Percentiles rank a stretch among this genome's conserved stretches.
These are phyloP conservation scores for Branchipolynoe longqiensis DNA, from an alignment of 2,888 invertebrate species.

Conservation along the genomic window DNA sequence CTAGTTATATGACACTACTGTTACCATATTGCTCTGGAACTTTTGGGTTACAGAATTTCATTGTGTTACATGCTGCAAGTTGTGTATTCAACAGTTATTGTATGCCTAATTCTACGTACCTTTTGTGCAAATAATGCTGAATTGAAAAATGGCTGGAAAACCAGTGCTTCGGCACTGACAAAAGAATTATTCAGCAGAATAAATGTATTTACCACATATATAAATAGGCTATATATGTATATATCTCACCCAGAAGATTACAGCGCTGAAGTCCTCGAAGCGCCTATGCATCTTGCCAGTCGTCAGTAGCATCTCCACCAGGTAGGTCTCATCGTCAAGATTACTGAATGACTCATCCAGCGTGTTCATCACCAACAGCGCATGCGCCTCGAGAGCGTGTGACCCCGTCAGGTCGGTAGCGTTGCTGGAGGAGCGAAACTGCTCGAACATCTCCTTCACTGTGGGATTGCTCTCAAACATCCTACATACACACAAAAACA, in stretches of 20 bases:
- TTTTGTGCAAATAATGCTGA: too few relatives aligned
- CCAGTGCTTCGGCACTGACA: too few relatives aligned
- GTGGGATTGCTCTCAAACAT: conserved; percentile 93
- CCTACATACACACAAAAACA: conserved; percentile 84
- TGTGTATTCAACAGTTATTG: too few relatives aligned
- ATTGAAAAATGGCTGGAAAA: too few relatives aligned
- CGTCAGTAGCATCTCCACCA: conserved; percentile 91
- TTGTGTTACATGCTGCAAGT: too few relatives aligned
- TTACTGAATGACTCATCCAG: conserved; percentile 93
- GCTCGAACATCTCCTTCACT: conserved; percentile 84
- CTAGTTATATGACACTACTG: too few relatives aligned
- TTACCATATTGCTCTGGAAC: too few relatives aligned
- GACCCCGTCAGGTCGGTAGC: conserved; percentile 90
- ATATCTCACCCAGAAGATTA: conserved; percentile 90
- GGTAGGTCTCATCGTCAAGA: conserved; percentile 91
- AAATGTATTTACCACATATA: too few relatives aligned
- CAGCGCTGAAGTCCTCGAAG: conserved; percentile 92
- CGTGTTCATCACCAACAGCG: conserved; percentile 92
- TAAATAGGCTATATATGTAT: background rate
- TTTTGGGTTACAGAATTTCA: too few relatives aligned
- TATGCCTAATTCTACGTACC: too few relatives aligned
- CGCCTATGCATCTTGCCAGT: conserved; percentile 91
- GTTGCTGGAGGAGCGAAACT: conserved; percentile 90
- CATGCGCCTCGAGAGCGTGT: conserved; percentile 92
- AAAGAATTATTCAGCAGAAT: too few relatives aligned